phyloP scores from a whole-genome alignment of 2,797 vertebrate genomes.

The Sus cebifrons region DNA sequence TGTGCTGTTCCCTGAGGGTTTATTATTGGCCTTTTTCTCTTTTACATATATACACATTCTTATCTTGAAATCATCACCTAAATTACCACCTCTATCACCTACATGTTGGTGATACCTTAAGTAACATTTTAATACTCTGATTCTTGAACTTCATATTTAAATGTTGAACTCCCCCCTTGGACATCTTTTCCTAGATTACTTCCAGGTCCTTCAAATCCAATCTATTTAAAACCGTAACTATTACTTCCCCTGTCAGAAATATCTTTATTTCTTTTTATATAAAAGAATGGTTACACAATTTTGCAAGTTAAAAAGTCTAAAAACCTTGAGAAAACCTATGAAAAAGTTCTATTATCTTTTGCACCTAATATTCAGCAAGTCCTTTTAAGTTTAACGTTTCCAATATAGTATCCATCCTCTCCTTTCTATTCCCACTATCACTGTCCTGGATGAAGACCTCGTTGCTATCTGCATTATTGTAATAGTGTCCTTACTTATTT shows the following conservation, averaged over 20 bases:
- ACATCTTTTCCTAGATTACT: background rate
- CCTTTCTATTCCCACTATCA: background rate
- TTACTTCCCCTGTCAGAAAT: background rate
- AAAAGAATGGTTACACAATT: background rate
- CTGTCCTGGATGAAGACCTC: background rate
- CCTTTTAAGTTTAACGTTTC: background rate
- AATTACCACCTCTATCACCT: background rate
- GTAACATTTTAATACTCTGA: constrained; percentile 11
- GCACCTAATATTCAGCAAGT: constrained; percentile 1
- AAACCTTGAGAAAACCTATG: background rate
- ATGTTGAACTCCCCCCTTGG: background rate
- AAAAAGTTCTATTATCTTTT: background rate
- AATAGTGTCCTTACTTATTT: background rate
- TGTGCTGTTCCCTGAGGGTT: background rate
- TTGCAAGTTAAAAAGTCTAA: background rate
- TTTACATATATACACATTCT: background rate
- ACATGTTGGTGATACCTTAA: background rate
- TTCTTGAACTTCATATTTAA: background rate
- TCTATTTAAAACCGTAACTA: background rate
- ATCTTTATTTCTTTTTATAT: background rate
- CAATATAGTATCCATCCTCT: background rate
- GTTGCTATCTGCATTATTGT: background rate
- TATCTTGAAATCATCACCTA: constrained; percentile 1
- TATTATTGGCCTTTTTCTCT: background rate
- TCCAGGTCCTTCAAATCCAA: background rate